These are phyloP conservation scores for Varroa destructor DNA, from an alignment of 1,140 invertebrate genomes.

Conservation along the genomic window DNA sequence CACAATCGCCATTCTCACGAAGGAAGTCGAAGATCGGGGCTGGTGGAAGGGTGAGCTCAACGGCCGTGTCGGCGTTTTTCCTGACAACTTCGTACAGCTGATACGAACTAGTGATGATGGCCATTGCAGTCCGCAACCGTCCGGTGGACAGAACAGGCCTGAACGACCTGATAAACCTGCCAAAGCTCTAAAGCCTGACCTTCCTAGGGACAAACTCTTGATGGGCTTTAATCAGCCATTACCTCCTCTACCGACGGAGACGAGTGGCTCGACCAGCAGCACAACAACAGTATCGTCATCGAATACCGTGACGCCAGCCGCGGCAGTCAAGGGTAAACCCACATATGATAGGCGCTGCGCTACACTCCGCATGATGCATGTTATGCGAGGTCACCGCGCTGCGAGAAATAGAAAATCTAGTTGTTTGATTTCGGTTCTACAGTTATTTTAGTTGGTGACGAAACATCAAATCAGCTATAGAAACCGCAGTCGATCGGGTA, in stretches of 20 bases:
- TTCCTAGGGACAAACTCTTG: conserved; percentile 2
- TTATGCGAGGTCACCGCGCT: too few relatives aligned
- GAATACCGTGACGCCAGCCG: conserved; percentile 3
- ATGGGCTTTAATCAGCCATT: conserved; percentile 24
- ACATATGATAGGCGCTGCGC: too few relatives aligned
- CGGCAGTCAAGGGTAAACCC: conserved; percentile 14
- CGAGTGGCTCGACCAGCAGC: too few relatives aligned
- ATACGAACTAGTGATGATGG: conserved; percentile 39
- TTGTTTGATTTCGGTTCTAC: too few relatives aligned
- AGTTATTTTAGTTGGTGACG: too few relatives aligned
- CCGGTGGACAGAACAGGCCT: conserved; percentile 31
- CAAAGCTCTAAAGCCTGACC: conserved; percentile 30
- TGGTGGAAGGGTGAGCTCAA: conserved; percentile 92
- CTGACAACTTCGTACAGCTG: conserved; percentile 85
- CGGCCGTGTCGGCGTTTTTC: conserved; percentile 79
- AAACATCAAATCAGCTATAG: too few relatives aligned
- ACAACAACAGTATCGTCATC: too few relatives aligned
- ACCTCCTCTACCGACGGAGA: conserved; percentile 18
- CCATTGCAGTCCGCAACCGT: conserved; percentile 36
- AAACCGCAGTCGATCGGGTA: too few relatives aligned
- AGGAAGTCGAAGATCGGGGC: conserved; percentile 76
- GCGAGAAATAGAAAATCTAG: too few relatives aligned
- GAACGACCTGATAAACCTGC: conserved; percentile 39
- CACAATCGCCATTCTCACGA: conserved; percentile 68
- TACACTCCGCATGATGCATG: too few relatives aligned